Evolutionary conservation across 1,140 invertebrate genomes (phyloP), one percentile per base, ranked within the genome.

Genomic region (Aleiodes sp.): DNA sequence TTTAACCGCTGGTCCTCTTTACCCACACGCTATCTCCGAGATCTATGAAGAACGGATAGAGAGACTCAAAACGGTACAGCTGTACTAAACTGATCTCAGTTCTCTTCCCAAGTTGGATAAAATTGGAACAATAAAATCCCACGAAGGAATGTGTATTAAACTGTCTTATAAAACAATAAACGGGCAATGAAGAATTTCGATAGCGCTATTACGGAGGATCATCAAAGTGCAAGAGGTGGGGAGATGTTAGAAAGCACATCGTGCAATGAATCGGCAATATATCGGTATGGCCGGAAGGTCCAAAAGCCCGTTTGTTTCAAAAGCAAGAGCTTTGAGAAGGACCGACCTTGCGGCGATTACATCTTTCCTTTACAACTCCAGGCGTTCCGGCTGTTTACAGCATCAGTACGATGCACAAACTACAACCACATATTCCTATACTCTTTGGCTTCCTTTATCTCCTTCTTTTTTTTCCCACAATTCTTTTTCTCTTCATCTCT

Each of bases 401-500:
- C 46, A 52, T 24, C n/a, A 21, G 19, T 52, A 52, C 46, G 46
- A 52, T 24, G 46, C 46, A 52, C 21, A 21, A 52, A 52, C 2
- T 21, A 9, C 16, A 52, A 52, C 46, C 21, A 52, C 46, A 52
- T 52, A 21, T 24, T 9, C 46, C 16, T 24, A 52, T 21, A 24
- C 46, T 52, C 21, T 24, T 9, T 16, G 8, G 21, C 46, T 52
- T 10, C 21, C 19, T 52, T 21, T 24, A 16, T 26, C 21, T 6
- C 46, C 21, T 8, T 4, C 46, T 19, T 10, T 19, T 35, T 39
- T 21, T 16, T 26, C 64, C 35, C 24, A 26, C 41, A 33, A 16
- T 19, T 39, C 41, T 71, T 52, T 65, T 57, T 46, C n/a, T 62
- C 43, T 73, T 71, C 57, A 59, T 71, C 62, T 72, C 28, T 14